Evolutionary conservation across 2,113 vertebrate species (phyloP), one percentile per base, ranked within the genome.

Genomic region (Phrynosoma platyrhinos): DNA sequence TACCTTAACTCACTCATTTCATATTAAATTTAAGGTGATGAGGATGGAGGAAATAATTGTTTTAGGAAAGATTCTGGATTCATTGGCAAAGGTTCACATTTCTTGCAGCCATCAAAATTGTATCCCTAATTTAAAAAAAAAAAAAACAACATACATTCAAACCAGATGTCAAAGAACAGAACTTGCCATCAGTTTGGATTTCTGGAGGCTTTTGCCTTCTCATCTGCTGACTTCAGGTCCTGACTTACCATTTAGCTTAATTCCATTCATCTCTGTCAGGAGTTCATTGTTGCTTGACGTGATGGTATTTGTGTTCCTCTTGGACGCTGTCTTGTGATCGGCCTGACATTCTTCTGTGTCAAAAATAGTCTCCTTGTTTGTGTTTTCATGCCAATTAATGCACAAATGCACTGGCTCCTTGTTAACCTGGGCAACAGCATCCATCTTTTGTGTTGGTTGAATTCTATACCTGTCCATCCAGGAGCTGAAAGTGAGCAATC

Each of bases 351-450:
- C 52, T 78, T 90, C 74, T 72, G 91, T 89, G 85, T 85, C 84
- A 86, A 66, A 36, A 1, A 0, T 6, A 86, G 16, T 71, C 23
- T 91, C 79, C 2, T 0, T 7, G 0, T 88, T 36, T 83, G 64
- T 20, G 62, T 88, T 89, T 68, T 81, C 1, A 6, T 90, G 23
- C 21, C 53, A 88, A 21, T 93, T 92, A 93, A 74, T 2, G 25
- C 68, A 12, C 9, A 72, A 1, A 9, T 36, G 20, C 89, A 66
- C 7, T 85, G 88, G 10, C 71, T 93, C 84, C 52, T 90, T 89
- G 21, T 9, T 90, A 89, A 16, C 55, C 36, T 91, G 87, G 72
- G 4, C 69, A 32, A 69, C 9, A 0, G 79, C 12, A 82, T 86
- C 25, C 80, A 55, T 83, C 32, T 85, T 78, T 87, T 81, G 16